phyloP scores from a whole-genome alignment of 2,113 vertebrate genomes.

The Takifugu flavidus region DNA sequence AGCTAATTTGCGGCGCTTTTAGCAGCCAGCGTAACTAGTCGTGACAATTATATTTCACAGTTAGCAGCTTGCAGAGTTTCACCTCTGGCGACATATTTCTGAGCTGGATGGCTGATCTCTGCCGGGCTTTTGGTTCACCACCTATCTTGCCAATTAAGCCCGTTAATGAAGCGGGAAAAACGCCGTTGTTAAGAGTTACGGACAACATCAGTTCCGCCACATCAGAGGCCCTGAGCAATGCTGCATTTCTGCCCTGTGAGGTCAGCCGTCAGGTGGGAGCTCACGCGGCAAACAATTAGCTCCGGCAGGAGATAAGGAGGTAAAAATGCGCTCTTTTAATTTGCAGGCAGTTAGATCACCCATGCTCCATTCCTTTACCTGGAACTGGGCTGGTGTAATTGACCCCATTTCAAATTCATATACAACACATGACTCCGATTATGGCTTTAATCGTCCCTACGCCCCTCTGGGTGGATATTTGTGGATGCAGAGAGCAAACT shows the following conservation, averaged over 20 bases:
- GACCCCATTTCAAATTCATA: too few species aligned
- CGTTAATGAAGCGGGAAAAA: constrained; percentile 47
- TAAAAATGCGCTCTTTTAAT: constrained; percentile 23
- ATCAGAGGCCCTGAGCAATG: constrained; percentile 27
- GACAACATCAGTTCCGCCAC: constrained; percentile 44
- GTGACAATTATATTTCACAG: too few species aligned
- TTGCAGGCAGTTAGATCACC: constrained; percentile 31
- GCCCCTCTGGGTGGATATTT: too few species aligned
- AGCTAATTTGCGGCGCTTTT: too few species aligned
- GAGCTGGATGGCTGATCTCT: constrained; percentile 33
- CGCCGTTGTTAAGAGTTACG: constrained; percentile 39
- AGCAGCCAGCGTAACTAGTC: too few species aligned
- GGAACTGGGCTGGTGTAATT: too few species aligned
- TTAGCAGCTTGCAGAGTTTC: background rate
- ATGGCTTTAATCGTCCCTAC: too few species aligned
- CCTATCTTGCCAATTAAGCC: constrained; percentile 48
- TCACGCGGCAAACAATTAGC: constrained; percentile 41
- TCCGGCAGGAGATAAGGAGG: constrained; percentile 10
- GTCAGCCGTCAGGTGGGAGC: constrained; percentile 28
- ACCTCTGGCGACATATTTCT: constrained; percentile 5
- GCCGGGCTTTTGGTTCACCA: constrained; percentile 30
- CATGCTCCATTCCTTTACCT: background rate
- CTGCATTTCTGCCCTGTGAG: constrained; percentile 21
- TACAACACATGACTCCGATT: too few species aligned
- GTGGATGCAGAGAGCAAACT: too few species aligned